phyloP scores from a whole-genome alignment of 2,113 vertebrate genomes.

The Rutilus rutilus region DNA sequence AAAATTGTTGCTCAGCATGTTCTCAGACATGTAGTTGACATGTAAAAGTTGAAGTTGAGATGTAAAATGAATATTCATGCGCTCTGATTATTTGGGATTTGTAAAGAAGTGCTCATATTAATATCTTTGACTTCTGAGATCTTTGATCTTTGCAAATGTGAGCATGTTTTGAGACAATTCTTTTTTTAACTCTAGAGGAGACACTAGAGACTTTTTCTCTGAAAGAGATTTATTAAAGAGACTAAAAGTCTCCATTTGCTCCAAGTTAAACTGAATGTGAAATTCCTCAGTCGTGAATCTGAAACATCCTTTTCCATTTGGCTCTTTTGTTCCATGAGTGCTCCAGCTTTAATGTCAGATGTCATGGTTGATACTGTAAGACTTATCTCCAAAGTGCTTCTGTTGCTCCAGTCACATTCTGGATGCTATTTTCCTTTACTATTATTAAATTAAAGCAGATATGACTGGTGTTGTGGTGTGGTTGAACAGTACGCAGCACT shows the following conservation, averaged over 20 bases:
- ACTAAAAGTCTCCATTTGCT: too few species aligned
- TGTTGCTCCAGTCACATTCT: slow-evolving; percentile 11
- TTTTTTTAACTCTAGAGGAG: too few species aligned
- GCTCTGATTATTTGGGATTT: too few species aligned
- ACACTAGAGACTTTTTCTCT: too few species aligned
- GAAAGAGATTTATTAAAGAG: too few species aligned
- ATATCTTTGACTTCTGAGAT: neutral
- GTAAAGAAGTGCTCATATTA: too few species aligned
- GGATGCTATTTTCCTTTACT: slow-evolving; percentile 5
- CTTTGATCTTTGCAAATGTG: neutral
- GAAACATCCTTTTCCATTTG: neutral
- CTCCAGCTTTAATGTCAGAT: slow-evolving; percentile 4
- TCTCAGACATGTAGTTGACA: too few species aligned
- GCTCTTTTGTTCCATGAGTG: slow-evolving; percentile 12
- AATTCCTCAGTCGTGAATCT: neutral
- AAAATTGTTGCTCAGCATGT: too few species aligned
- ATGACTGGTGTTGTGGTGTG: slow-evolving; percentile 23
- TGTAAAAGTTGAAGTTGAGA: too few species aligned
- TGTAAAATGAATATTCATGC: too few species aligned
- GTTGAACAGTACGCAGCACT: neutral
- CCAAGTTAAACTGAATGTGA: too few species aligned
- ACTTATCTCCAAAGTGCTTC: slow-evolving; percentile 16
- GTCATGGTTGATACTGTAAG: slow-evolving; percentile 8
- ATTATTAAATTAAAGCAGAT: slow-evolving; percentile 24
- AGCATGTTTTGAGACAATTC: neutral